A percentile compares a stretch with the other conserved stretches of the same genome.
Conservation (phyloP, 2,113 vertebrate genomes). For the Gnathonemus longibarbis region DNA sequence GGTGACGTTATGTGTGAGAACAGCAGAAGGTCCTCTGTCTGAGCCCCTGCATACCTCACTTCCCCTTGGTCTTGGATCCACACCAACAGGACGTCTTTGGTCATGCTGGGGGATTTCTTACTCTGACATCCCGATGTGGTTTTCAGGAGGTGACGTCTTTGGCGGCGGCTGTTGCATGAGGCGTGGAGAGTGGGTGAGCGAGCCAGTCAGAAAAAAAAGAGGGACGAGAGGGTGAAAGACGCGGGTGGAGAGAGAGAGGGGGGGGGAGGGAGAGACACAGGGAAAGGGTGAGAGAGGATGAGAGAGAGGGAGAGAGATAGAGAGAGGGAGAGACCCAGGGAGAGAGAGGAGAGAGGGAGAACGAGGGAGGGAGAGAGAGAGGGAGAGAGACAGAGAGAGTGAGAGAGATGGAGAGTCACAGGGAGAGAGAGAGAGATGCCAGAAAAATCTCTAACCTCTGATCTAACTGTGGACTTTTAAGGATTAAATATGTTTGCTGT, state of each 20-base stretch:
- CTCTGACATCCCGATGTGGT: neutral
- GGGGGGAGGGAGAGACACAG: neutral
- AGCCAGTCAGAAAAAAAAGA: neutral
- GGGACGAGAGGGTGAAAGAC: neutral
- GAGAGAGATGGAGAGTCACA: neutral
- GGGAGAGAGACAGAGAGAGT: neutral
- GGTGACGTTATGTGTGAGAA: neutral
- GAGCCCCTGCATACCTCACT: neutral
- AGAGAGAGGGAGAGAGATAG: neutral
- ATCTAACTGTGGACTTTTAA: neutral
- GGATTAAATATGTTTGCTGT: neutral
- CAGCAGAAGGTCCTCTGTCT: neutral
- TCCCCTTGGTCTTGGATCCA: neutral
- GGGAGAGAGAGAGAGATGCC: neutral
- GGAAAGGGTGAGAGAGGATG: neutral
- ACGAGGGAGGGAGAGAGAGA: neutral
- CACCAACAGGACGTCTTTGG: neutral
- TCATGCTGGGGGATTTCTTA: neutral
- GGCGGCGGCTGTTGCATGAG: neutral
- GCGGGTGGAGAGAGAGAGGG: neutral
- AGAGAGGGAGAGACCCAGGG: neutral
- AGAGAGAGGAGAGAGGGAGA: neutral
- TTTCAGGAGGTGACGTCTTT: neutral
- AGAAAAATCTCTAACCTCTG: constrained; percentile 1
- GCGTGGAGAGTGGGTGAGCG: neutral